Conservation (phyloP, 2,797 vertebrate genomes). For the Myiotriccus ornatus region DNA sequence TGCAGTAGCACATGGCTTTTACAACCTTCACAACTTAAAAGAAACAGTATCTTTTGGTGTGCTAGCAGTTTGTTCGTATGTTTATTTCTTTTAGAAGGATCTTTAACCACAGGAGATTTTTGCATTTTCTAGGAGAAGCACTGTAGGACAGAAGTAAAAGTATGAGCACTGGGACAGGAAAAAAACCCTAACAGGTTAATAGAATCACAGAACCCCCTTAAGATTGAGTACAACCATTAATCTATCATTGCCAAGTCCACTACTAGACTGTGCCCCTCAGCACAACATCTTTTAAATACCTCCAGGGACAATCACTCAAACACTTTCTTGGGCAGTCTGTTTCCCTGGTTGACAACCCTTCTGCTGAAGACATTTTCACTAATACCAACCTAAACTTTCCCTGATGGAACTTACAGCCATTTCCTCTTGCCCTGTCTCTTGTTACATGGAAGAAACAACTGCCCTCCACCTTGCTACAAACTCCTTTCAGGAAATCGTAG, state of each 20-base stretch:
- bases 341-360: not conserved
- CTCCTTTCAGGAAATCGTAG: not conserved
- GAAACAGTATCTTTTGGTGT: not conserved
- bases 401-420: not conserved
- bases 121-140: not conserved
- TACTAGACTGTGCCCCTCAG: not conserved
- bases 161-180: not conserved
- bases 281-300: not conserved
- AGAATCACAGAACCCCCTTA: not conserved
- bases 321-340: not conserved
- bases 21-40: not conserved
- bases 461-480: fast-evolving
- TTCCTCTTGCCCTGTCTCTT: not conserved
- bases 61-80: not conserved
- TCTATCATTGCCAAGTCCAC: not conserved
- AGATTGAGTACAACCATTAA: not conserved
- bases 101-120: not conserved
- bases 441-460: not conserved
- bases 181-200: not conserved
- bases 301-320: not conserved
- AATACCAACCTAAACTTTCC: not conserved
- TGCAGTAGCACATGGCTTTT: not conserved
- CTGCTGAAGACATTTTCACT: not conserved
- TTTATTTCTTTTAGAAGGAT: not conserved
- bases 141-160: not conserved